Evolutionary conservation across 2,888 invertebrate genomes (phyloP), one percentile per base, ranked within the genome.

Genomic region (Scaptodrosophila latifasciaeformis): DNA sequence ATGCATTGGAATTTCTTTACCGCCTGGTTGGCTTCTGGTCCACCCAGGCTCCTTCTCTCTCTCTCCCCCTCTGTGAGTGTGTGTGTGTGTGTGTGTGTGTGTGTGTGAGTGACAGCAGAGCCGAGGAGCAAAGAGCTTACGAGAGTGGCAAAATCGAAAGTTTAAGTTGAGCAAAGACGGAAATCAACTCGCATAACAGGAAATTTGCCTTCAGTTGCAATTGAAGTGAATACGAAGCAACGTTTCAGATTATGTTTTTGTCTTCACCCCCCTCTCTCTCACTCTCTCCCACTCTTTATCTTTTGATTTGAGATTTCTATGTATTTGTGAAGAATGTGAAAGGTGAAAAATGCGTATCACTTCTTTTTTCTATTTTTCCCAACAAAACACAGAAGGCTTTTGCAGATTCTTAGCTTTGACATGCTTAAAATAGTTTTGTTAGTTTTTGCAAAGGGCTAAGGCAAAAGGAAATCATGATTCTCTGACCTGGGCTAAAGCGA

Each of bases 121-220:
- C 24, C 24, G 24, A 24, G 24, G n/a, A n/a, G n/a, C n/a, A n/a
- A n/a, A n/a, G n/a, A 30, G 9, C 31, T 9, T 31, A 31, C 5
- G 10, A 13, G 31, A 31, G 13, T 13, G 6, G 17, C 7, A 37
- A 37, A 37, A 17, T 13, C 7, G 37, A 37, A 76, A 70, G 72
- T 65, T 56, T 55, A 67, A 56, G 59, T 61, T 34, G 46, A 47
- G 44, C 46, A 59, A 54, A 59, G 53, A 49, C 56, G 74, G 68
- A 77, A 74, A 68, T 74, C 74, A 64, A 70, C 49, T 64, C 46
- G 17, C 13, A 34, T 27, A 71, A 74, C 72, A 64, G 74, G 70
- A 75, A 63, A 59, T 53, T 35, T 50, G 43, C 37, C 18, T 37
- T 15, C 2, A 37, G 37, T 17, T 12, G 35, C 19, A 29, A 29